phyloP scores from a whole-genome alignment of 2,797 vertebrate genomes.

The Typhlichthys eigenmanni region DNA sequence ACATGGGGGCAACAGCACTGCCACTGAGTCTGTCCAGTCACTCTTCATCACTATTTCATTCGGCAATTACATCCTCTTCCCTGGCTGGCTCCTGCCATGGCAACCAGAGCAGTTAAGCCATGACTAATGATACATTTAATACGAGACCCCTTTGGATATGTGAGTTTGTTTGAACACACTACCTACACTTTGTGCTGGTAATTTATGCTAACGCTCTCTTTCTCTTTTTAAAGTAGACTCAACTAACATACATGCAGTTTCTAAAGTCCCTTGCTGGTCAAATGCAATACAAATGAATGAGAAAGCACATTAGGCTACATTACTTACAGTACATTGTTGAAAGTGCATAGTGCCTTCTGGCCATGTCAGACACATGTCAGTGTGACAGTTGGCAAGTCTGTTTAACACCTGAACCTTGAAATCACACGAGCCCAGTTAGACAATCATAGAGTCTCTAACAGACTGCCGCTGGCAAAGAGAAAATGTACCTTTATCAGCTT shows the following conservation, averaged over 20 bases:
- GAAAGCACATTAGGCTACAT: background rate
- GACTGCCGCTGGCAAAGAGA: constrained; percentile 65
- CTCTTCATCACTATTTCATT: constrained; percentile 45
- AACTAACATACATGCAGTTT: constrained; percentile 1
- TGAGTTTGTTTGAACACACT: constrained; percentile 1
- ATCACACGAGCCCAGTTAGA: constrained; percentile 56
- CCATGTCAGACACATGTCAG: constrained; percentile 40
- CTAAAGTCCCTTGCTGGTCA: constrained; percentile 1
- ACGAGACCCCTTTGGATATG: background rate
- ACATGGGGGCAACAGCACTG: constrained; percentile 81
- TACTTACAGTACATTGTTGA: constrained; percentile 10
- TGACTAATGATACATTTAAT: constrained; percentile 9
- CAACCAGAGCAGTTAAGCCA: constrained; percentile 30
- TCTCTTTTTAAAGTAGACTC: background rate
- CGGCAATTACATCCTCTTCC: constrained; percentile 37
- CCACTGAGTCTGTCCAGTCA: constrained; percentile 53
- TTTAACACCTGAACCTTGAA: constrained; percentile 51
- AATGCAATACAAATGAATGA: background rate
- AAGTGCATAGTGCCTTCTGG: constrained; percentile 28
- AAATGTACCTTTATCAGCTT: constrained; percentile 66
- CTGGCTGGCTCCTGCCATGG: constrained; percentile 40
- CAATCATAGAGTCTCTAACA: constrained; percentile 66
- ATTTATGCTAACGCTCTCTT: constrained; percentile 2
- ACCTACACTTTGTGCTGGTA: constrained; percentile 1
- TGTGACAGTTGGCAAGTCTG: constrained; percentile 50